Base-by-base conservation (phyloP, 2,888 invertebrate species). In the Rhingia campestris region DNA sequence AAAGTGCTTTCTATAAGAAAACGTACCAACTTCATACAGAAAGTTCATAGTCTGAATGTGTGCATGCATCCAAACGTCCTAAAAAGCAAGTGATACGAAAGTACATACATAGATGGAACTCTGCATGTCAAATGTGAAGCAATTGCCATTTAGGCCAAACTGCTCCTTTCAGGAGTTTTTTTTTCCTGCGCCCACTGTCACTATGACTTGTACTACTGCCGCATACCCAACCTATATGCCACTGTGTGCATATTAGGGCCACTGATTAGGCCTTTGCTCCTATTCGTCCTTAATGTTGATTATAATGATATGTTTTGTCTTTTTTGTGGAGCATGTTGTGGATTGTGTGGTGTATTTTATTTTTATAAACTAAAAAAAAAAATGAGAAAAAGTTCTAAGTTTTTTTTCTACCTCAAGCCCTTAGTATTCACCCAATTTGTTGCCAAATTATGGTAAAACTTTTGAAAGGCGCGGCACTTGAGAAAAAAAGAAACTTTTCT, bases 101-200 rank as follows among this genome's bases (percentile, higher is more conserved):
- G 53, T 22, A 2, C 22, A 22, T 35, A 37, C 22, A 22, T 35
- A 37, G 58, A 30, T 45, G 32, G 61, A 47, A 14, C 54, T 12
- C 39, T 72, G 37, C 37, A 45, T 47, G 45, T 70, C 32, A 59
- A 30, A 51, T 51, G 9, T 45, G 30, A 43, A 33, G 45, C 54
- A 53, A 54, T 74, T 67, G 73, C 32, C 66, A 80, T 80, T 67
- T 54, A 74, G 80, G 74, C 59, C 61, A 67, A 67, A 72, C 37
- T 30, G 10, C 32, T 39, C 32, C 41, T 41, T 10, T 22, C 22
- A 22, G 22, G 22, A 22, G 10, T 59, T 14, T 63, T 22, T 45
- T 45, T 35, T 64, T 53, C 4, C 33, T 41, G 32, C 33, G n/a
- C 32, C 39, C 43, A 75, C 33, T 12, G 22, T 22, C 69, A 33